phyloP scores from a whole-genome alignment of 1,140 invertebrate genomes.

The Maconellicoccus hirsutus region DNA sequence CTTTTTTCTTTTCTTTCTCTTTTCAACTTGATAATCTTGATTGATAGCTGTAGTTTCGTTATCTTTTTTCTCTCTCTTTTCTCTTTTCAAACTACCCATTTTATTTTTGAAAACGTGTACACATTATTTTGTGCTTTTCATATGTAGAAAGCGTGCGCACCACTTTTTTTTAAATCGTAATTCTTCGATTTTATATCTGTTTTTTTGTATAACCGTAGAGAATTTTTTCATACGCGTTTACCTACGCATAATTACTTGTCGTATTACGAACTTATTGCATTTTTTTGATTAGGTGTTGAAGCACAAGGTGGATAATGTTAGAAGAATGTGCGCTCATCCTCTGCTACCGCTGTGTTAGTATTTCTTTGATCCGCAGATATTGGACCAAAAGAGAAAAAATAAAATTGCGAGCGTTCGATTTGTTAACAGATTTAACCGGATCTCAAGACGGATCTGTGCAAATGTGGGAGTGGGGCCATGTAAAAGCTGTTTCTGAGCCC shows the following conservation, averaged over 20 bases:
- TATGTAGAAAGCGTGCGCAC: neutral
- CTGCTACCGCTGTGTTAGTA: constrained; percentile 81
- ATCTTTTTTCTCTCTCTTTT: neutral
- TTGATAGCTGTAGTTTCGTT: neutral
- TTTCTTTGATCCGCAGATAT: constrained; percentile 11
- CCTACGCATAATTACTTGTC: too few species aligned
- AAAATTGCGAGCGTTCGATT: constrained; percentile 15
- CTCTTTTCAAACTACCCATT: neutral
- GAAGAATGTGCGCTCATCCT: constrained; percentile 91
- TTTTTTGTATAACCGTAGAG: neutral
- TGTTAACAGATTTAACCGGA: constrained; percentile 73
- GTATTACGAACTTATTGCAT: too few species aligned
- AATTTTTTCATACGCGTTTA: too few species aligned
- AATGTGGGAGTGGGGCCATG: constrained; percentile 96
- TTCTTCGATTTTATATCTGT: neutral
- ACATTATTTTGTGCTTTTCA: neutral
- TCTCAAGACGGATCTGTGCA: constrained; percentile 94
- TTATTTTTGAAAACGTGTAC: neutral
- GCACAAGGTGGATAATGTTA: constrained; percentile 83
- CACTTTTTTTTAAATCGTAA: neutral
- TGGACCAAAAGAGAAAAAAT: constrained; percentile 8
- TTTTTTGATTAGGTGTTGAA: constrained; percentile 56
- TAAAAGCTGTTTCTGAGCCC: constrained; percentile 75
- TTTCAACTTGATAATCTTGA: too few species aligned
- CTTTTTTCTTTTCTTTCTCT: too few species aligned